A percentile compares a stretch with the other conserved stretches of the same genome.
These are phyloP conservation scores for Mactra quadrangularis DNA, from an alignment of 1,140 invertebrate species.

Conservation along the genomic window DNA sequence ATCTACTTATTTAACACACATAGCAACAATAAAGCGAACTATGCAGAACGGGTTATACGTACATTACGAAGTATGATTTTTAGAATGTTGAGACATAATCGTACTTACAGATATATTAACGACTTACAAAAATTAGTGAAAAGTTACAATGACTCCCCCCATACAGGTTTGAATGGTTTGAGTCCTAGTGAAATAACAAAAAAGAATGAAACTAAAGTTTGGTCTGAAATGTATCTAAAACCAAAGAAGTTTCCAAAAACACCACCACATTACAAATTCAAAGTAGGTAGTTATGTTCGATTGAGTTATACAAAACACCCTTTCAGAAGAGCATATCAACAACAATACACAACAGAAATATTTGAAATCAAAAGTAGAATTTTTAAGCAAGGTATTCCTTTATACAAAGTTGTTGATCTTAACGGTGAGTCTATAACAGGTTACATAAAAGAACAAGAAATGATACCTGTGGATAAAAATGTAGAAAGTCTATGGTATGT, in stretches of 20 bases:
- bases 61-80: conserved; percentile 37
- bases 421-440: conserved; percentile 25
- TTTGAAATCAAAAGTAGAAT: conserved; percentile 44
- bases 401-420: conserved; percentile 29
- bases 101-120: conserved; percentile 33
- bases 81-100: conserved; percentile 33
- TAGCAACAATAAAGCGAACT: conserved; percentile 17
- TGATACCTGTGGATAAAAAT: conserved; percentile 2
- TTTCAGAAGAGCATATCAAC: conserved; percentile 47
- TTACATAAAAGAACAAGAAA: neutral
- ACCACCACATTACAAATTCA: conserved; percentile 29
- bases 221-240: conserved; percentile 33
- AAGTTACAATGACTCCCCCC: conserved; percentile 52
- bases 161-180: conserved; percentile 26
- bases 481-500: conserved; percentile 43
- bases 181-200: conserved; percentile 37
- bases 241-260: conserved; percentile 14
- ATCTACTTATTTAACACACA: conserved; percentile 41
- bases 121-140: conserved; percentile 20
- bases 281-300: conserved; percentile 29
- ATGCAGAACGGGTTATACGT: conserved; percentile 43
- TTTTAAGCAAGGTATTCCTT: conserved; percentile 38
- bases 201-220: conserved; percentile 44
- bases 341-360: conserved; percentile 47
- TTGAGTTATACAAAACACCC: conserved; percentile 47